Conservation (phyloP, 2,113 vertebrate genomes). For the Carassius gibelio region DNA sequence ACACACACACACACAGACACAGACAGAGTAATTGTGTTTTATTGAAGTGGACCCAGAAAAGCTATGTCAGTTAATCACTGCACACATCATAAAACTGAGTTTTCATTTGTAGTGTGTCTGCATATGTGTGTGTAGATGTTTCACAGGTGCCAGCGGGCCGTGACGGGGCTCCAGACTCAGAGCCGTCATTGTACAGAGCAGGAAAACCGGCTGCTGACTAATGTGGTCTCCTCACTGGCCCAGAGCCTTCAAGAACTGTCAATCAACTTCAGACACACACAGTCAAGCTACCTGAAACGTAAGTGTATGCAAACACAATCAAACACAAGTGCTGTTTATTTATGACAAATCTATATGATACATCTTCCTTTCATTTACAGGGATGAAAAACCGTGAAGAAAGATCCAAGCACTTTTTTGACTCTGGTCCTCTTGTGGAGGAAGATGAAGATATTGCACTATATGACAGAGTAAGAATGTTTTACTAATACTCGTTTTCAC, state of each 20-base stretch:
- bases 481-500: not conserved
- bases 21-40: not conserved
- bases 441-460: slow-evolving; percentile 86
- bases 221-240: slow-evolving; percentile 92
- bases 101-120: not conserved
- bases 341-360: too few relatives aligned
- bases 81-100: not conserved
- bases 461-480: slow-evolving; percentile 73
- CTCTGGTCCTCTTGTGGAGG: slow-evolving; percentile 92
- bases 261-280: slow-evolving; percentile 88
- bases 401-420: slow-evolving; percentile 96
- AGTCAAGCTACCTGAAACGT: slow-evolving; percentile 97
- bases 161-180: slow-evolving; percentile 84
- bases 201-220: slow-evolving; percentile 89
- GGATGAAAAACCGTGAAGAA: slow-evolving; percentile 98
- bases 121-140: slow-evolving; percentile 83
- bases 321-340: not conserved
- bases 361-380: slow-evolving; percentile 67
- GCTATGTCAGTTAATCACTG: not conserved
- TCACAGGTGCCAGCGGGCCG: slow-evolving; percentile 93
- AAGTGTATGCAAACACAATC: slow-evolving; percentile 62
- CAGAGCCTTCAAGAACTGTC: slow-evolving; percentile 95
- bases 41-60: not conserved
- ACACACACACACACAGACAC: not conserved
- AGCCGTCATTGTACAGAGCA: slow-evolving; percentile 88